phyloP scores from a whole-genome alignment of 2,113 vertebrate genomes.

The Thermophis baileyi region DNA sequence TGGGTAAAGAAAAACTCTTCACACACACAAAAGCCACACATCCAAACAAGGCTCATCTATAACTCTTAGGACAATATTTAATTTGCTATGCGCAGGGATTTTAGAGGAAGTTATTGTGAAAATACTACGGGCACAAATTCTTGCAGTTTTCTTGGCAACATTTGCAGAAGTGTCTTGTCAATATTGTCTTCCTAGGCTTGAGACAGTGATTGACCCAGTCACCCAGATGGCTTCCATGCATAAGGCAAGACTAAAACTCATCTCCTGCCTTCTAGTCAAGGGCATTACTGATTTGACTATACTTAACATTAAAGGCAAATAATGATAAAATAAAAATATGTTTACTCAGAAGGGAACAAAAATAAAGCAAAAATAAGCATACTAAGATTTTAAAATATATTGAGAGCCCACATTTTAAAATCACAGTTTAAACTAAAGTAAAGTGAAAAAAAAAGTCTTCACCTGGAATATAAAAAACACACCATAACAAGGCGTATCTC shows the following conservation, averaged over 20 bases:
- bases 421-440: not conserved
- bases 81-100: not conserved
- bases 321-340: not conserved
- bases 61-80: not conserved
- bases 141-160: not conserved
- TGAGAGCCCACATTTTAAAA: not conserved
- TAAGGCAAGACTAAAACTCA: not conserved
- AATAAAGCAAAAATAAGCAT: not conserved
- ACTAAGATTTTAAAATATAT: not conserved
- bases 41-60: not conserved
- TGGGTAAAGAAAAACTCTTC: not conserved
- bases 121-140: not conserved
- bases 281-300: not conserved
- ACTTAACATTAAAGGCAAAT: not conserved
- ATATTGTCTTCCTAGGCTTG: not conserved
- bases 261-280: not conserved
- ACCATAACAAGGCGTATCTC: not conserved
- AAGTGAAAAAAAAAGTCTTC: not conserved
- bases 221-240: not conserved
- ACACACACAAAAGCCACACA: not conserved
- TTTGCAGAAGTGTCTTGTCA: not conserved
- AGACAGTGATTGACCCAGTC: not conserved
- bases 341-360: not conserved
- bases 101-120: not conserved
- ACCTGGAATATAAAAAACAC: not conserved